phyloP scores from a whole-genome alignment of 2,797 vertebrate species.

The Falco biarmicus region DNA sequence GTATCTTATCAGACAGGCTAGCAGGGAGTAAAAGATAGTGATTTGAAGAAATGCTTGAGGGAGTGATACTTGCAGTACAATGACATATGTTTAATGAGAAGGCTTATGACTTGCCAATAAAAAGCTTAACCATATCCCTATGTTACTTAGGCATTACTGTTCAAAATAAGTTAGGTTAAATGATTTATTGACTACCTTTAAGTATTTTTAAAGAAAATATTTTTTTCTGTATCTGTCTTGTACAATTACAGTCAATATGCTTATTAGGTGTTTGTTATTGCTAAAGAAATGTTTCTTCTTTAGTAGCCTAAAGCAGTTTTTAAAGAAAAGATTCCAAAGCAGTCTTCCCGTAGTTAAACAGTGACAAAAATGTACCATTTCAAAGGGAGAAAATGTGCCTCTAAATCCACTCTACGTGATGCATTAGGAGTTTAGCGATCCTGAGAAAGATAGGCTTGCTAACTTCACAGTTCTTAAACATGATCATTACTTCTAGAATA shows the following conservation, averaged over 20 bases:
- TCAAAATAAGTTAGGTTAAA: slow-evolving; percentile 50
- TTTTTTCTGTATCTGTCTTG: neutral
- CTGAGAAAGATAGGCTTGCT: neutral
- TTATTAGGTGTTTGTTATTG: neutral
- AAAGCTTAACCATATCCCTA: slow-evolving; percentile 41
- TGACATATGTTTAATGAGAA: slow-evolving; percentile 57
- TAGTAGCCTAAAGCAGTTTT: neutral
- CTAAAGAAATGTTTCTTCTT: neutral
- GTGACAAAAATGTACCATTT: neutral
- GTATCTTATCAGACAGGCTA: slow-evolving; percentile 41
- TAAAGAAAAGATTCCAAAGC: neutral
- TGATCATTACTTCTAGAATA: neutral
- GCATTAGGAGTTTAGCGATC: neutral
- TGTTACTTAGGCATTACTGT: slow-evolving; percentile 37
- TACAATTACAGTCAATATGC: neutral
- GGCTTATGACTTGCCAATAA: slow-evolving; percentile 38
- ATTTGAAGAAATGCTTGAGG: slow-evolving; percentile 49
- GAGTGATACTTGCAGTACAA: slow-evolving; percentile 60
- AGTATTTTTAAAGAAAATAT: slow-evolving; percentile 18
- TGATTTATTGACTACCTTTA: slow-evolving; percentile 50
- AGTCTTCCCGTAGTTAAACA: neutral
- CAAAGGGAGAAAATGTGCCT: neutral
- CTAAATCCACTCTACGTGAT: neutral
- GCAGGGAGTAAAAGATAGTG: slow-evolving; percentile 43
- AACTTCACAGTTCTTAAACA: neutral